Conservation (phyloP, 2,113 vertebrate genomes). For the Mystacornis crossleyi region DNA sequence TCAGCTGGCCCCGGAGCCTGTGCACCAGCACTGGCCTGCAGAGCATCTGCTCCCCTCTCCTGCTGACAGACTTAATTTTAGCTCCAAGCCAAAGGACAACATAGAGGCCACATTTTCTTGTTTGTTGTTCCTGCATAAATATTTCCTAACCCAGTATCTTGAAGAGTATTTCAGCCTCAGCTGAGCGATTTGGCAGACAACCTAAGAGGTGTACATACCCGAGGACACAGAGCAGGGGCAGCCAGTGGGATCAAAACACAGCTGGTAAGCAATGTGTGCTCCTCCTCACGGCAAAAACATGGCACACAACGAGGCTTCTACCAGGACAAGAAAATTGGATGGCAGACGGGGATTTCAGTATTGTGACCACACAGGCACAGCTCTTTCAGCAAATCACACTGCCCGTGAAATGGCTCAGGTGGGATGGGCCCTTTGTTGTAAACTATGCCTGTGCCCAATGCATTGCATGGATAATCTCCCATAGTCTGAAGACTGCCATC, state of each 20-base stretch:
- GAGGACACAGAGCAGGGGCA: neutral
- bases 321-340: neutral
- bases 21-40: neutral
- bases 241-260: neutral
- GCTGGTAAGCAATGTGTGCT: neutral
- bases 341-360: neutral
- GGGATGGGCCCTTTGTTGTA: neutral
- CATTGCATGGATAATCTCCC: neutral
- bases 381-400: neutral
- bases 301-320: neutral
- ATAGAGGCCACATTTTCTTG: neutral
- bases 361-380: fast-evolving
- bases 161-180: neutral
- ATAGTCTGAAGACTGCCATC: neutral
- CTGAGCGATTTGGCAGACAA: neutral
- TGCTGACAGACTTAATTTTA: neutral
- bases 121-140: neutral
- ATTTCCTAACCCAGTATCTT: neutral
- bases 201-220: neutral
- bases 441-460: fast-evolving
- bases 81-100: neutral
- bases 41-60: neutral
- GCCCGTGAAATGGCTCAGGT: neutral
- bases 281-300: neutral
- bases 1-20: neutral